A percentile compares a stretch with the other conserved stretches of the same genome.
Conservation (phyloP, 2,113 vertebrate genomes). For the Cebus imitator region DNA sequence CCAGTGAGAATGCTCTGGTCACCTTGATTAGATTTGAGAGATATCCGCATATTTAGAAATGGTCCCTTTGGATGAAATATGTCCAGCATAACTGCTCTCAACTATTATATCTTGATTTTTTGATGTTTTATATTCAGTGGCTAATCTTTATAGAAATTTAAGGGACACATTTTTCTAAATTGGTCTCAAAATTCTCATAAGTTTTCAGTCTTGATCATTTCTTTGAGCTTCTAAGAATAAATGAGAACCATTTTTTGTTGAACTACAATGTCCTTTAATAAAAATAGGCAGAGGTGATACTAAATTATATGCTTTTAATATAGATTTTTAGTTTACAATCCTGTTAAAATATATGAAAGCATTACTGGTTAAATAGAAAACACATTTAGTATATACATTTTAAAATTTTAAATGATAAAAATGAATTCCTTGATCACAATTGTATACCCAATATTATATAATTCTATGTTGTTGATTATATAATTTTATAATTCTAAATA, state of each 20-base stretch:
- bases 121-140: not conserved
- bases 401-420: constrained; percentile 28
- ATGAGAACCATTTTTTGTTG: not conserved
- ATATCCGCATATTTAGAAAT: not conserved
- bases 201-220: not conserved
- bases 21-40: not conserved
- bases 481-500: not conserved
- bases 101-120: not conserved
- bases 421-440: not conserved
- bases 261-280: not conserved
- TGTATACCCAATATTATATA: not conserved
- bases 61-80: not conserved
- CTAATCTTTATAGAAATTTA: not conserved
- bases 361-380: not conserved
- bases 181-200: constrained; percentile 9
- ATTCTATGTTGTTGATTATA: not conserved
- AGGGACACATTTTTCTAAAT: not conserved
- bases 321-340: not conserved
- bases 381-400: not conserved
- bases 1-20: not conserved
- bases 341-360: not conserved
- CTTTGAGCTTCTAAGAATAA: not conserved
- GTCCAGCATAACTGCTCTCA: not conserved
- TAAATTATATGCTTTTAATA: not conserved
- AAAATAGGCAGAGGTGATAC: not conserved